phyloP scores from a whole-genome alignment of 2,113 vertebrate genomes.

The Oreochromis spilurus region DNA sequence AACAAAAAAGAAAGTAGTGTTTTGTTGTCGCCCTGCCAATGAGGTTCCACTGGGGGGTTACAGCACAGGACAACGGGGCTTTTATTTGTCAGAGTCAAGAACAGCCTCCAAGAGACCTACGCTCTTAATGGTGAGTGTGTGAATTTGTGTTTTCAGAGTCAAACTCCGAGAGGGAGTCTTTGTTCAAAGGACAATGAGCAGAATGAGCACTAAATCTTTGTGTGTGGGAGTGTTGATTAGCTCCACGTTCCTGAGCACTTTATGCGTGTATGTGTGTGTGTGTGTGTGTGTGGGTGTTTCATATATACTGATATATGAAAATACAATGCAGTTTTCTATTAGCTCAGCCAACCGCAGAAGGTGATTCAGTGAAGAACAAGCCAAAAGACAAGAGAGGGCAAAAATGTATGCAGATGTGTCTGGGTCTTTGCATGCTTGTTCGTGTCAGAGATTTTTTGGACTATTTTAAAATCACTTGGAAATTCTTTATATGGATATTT shows the following conservation, averaged over 20 bases:
- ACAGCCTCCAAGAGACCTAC: neutral
- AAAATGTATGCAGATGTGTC: neutral
- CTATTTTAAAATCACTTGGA: neutral
- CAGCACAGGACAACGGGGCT: neutral
- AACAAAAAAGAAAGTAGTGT: constrained; percentile 47
- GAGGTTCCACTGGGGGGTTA: constrained; percentile 14
- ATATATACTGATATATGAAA: constrained; percentile 25
- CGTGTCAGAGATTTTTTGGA: neutral
- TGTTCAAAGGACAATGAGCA: constrained; percentile 18
- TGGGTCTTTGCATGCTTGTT: neutral
- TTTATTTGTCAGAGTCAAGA: constrained; percentile 6
- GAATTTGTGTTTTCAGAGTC: constrained; percentile 9
- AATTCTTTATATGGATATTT: neutral
- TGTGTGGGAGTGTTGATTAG: constrained; percentile 9
- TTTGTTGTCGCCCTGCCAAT: constrained; percentile 14
- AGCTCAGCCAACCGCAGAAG: constrained; percentile 28
- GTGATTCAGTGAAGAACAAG: constrained; percentile 50
- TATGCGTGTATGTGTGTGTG: neutral
- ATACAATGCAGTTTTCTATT: constrained; percentile 22
- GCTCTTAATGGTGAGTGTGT: constrained; percentile 29
- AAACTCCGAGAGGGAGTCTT: neutral
- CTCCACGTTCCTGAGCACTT: constrained; percentile 45
- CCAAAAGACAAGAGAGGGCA: neutral
- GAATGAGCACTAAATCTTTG: neutral
- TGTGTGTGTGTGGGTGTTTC: neutral